A percentile compares a stretch with the other conserved stretches of the same genome.
Conservation (phyloP, 2,888 invertebrate genomes). For the Archaeoteleia sp. region DNA sequence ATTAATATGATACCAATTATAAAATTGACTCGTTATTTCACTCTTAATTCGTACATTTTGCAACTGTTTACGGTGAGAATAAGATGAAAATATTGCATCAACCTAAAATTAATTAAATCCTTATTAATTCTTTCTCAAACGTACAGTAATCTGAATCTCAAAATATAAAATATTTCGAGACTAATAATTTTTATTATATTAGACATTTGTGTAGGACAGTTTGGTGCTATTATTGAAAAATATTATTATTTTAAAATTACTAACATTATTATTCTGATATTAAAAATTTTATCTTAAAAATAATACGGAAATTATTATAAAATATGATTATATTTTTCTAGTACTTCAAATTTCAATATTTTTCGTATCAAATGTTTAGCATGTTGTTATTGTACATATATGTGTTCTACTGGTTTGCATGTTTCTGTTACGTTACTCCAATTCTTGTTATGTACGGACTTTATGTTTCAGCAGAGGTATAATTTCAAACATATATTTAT, state of each 20-base stretch:
- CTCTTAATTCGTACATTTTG: conserved; percentile 56
- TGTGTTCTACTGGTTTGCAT: conserved; percentile 67
- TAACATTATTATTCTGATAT: no score
- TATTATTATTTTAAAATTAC: no score
- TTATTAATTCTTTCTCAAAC: no score
- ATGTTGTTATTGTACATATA: conserved; percentile 62
- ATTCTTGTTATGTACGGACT: conserved; percentile 58
- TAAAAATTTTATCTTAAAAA: no score
- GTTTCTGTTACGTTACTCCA: conserved; percentile 63
- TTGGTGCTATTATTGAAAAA: no score
- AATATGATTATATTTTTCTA: no score
- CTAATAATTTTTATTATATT: no score
- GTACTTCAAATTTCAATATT: conserved; percentile 61
- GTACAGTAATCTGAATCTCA: background rate
- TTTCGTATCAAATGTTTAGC: conserved; percentile 58
- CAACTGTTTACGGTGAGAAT: conserved; percentile 62
- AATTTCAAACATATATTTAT: conserved; percentile 28
- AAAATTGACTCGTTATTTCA: conserved; percentile 64
- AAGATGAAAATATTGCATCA: background rate
- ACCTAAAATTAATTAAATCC: no score
- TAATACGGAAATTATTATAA: no score
- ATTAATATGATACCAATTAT: conserved; percentile 66
- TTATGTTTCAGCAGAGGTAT: conserved; percentile 50
- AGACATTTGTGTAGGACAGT: no score
- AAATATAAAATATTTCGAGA: background rate